Evolutionary conservation across 2,797 vertebrate species (phyloP), one percentile per base, ranked within the genome.

Genomic region (Selene dorsalis): DNA sequence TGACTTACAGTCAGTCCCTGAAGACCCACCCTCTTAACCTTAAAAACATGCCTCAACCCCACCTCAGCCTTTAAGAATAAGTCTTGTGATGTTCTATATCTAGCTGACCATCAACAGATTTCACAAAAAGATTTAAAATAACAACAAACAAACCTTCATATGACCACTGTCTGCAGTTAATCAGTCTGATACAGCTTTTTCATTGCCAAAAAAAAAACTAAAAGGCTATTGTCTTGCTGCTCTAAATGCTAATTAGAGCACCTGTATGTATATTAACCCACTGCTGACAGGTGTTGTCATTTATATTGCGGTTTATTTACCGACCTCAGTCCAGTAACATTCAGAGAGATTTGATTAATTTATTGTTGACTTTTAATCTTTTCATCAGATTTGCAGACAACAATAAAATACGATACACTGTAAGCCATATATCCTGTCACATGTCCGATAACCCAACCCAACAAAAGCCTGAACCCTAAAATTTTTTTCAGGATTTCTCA

Each of bases 11-110:
- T 77, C 38, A 68, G 67, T 68, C 56, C 55, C 56, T 61, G 65
- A 32, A 87, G 63, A 76, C 48, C 39, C 57, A 56, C 65, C 55
- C 30, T 75, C 59, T 52, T 61, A 78, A 83, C 57, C 59, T 57
- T 72, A 75, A 77, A 62, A 83, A 65, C 65, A 78, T 66, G 52
- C 39, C 62, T 62, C 39, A 79, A 72, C 35, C 52, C 16, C 14
- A 45, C 35, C 53, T 73, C 43, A 56, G 62, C 32, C 47, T 57
- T 32, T 24, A 52, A 73, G 38, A 61, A 52, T 28, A 13, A 39
- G 11, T 67, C 7, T 12, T 11, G 52, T 64, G n/a, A 73, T 55
- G 26, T 32, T 62, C 26, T 5, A 30, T 43, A 39, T 65, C 69
- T 63, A 61, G 53, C 7, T 43, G 28, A 66, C 55, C 69, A 30